Evolutionary conservation across 2,888 invertebrate species (phyloP).

Genomic region (Saturnia pavonia): DNA sequence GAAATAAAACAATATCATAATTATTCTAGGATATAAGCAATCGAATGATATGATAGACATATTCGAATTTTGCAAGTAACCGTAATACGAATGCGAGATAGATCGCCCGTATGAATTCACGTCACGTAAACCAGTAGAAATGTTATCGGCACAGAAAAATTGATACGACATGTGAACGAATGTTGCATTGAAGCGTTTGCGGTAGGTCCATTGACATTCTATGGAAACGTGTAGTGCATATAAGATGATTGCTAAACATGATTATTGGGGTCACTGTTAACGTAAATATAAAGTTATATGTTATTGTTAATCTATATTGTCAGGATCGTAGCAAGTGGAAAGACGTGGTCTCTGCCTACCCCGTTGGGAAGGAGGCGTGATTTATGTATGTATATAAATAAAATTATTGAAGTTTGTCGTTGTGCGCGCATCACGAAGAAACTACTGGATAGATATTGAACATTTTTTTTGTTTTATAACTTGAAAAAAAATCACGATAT

Average conservation of each 20-base stretch:
- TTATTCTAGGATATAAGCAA: background rate
- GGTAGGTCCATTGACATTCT: conserved; percentile 52
- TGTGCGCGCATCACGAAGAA: too few species aligned
- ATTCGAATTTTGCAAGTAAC: conserved; percentile 69
- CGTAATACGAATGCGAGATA: conserved; percentile 77
- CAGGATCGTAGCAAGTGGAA: too few species aligned
- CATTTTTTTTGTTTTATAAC: too few species aligned
- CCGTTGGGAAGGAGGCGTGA: too few species aligned
- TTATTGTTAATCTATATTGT: too few species aligned
- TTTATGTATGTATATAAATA: too few species aligned
- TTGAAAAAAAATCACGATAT: too few species aligned
- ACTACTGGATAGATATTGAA: too few species aligned
- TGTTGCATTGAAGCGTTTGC: conserved; percentile 55
- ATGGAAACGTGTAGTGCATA: background rate
- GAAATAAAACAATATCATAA: background rate
- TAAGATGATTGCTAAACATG: background rate
- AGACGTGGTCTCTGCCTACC: too few species aligned
- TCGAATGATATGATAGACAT: conserved; percentile 65
- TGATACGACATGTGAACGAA: conserved; percentile 66
- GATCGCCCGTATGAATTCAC: conserved; percentile 77
- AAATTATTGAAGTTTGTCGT: too few species aligned
- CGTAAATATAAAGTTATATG: too few species aligned
- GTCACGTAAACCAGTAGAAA: conserved; percentile 78
- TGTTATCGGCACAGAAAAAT: conserved; percentile 73
- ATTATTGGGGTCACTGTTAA: background rate